Evolutionary conservation across 1,140 invertebrate species (phyloP).

Genomic region (Neodiprion lecontei): DNA sequence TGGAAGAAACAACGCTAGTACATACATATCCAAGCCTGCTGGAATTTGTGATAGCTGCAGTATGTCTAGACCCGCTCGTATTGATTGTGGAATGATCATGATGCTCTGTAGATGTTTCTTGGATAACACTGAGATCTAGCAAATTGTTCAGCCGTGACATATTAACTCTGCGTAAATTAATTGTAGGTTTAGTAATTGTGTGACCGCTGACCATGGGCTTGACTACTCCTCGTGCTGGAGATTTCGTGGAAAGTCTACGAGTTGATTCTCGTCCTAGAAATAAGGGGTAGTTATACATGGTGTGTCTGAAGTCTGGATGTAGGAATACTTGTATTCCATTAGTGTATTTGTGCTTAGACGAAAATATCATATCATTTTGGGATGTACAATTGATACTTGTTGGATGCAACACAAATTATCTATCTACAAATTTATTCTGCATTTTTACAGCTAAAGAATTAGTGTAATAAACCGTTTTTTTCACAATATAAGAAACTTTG

Average conservation of each 20-base stretch:
- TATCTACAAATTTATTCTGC: neutral
- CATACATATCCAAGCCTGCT: constrained; percentile 23
- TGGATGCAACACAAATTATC: no score
- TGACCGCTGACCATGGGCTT: constrained; percentile 59
- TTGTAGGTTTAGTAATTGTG: constrained; percentile 58
- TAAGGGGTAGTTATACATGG: neutral
- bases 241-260: constrained; percentile 45
- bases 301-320: no score
- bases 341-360: no score
- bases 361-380: no score
- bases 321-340: no score
- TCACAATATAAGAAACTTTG: no score
- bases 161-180: constrained; percentile 57
- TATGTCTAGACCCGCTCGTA: constrained; percentile 6
- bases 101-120: constrained; percentile 39
- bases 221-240: constrained; percentile 55
- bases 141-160: constrained; percentile 44
- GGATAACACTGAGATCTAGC: constrained; percentile 50
- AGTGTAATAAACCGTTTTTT: neutral
- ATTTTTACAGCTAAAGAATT: neutral
- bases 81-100: constrained; percentile 10
- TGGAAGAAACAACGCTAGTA: neutral
- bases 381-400: no score
- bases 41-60: constrained; percentile 13
- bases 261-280: constrained; percentile 40